These are phyloP conservation scores for Mesitornis unicolor DNA, from an alignment of 2,113 vertebrate genomes.

Conservation along the genomic window DNA sequence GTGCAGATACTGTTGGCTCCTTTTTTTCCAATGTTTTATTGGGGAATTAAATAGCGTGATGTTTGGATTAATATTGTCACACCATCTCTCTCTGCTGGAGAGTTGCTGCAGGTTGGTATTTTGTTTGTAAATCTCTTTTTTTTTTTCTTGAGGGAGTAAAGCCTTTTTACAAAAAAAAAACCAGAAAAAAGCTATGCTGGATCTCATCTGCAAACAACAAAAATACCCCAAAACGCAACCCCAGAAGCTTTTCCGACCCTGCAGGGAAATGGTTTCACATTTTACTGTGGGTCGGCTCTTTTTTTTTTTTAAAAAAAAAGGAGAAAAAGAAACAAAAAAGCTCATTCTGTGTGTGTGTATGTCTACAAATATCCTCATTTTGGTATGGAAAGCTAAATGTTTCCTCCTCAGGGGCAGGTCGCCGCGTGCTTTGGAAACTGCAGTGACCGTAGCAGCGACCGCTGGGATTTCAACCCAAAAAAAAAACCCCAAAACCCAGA, in stretches of 20 bases:
- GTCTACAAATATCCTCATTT: background rate
- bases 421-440: background rate
- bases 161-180: background rate
- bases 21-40: slow-evolving; percentile 82
- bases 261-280: slow-evolving; percentile 49
- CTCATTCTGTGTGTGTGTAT: background rate
- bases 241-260: slow-evolving; percentile 50
- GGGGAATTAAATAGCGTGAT: slow-evolving; percentile 83
- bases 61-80: slow-evolving; percentile 77
- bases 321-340: background rate
- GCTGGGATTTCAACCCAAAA: background rate
- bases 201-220: slow-evolving; percentile 26
- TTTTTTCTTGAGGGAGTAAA: slow-evolving; percentile 51
- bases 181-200: background rate
- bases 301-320: background rate
- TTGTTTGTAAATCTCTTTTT: slow-evolving; percentile 63
- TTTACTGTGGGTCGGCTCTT: slow-evolving; percentile 2
- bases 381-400: background rate
- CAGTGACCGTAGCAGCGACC: accelerated
- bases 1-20: slow-evolving; percentile 73
- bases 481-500: background rate
- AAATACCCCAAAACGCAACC: background rate
- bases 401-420: background rate
- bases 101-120: slow-evolving; percentile 54
- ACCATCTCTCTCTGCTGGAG: slow-evolving; percentile 72